These are phyloP conservation scores for Leptinotarsa peninsularis DNA, from an alignment of 2,888 invertebrate species.

Conservation along the genomic window DNA sequence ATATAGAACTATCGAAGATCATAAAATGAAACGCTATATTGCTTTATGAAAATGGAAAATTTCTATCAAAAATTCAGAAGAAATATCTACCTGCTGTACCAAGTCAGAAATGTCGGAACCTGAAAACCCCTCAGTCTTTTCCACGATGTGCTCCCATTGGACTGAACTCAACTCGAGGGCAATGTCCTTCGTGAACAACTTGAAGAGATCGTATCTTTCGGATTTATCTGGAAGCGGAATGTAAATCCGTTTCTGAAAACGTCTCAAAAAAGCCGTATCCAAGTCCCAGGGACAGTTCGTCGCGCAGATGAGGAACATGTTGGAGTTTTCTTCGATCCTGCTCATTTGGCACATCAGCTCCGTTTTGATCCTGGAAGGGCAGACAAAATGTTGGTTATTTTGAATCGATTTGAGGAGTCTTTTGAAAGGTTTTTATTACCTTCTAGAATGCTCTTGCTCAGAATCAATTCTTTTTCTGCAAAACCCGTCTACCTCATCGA, in stretches of 20 bases:
- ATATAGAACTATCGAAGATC: too few relatives aligned
- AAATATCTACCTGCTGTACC: slow-evolving; percentile 53
- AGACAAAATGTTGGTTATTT: slow-evolving; percentile 1
- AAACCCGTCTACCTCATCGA: slow-evolving; percentile 73
- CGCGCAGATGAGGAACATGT: slow-evolving; percentile 68
- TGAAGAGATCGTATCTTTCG: slow-evolving; percentile 59
- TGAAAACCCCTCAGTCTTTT: slow-evolving; percentile 69
- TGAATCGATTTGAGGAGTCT: background rate
- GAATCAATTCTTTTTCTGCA: slow-evolving; percentile 66
- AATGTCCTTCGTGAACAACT: slow-evolving; percentile 53
- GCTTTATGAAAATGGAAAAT: too few relatives aligned
- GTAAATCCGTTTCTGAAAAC: slow-evolving; percentile 71
- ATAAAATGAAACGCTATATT: too few relatives aligned
- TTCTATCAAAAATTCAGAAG: background rate
- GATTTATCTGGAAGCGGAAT: slow-evolving; percentile 67
- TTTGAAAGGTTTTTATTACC: slow-evolving; percentile 52
- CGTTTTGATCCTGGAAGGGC: slow-evolving; percentile 67
- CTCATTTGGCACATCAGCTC: slow-evolving; percentile 71
- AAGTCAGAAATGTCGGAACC: slow-evolving; percentile 70
- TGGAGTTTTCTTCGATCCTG: slow-evolving; percentile 56
- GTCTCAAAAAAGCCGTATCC: slow-evolving; percentile 70
- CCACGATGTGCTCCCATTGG: slow-evolving; percentile 54
- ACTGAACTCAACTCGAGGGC: slow-evolving; percentile 46
- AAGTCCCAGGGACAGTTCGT: slow-evolving; percentile 76
- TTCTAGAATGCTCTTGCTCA: slow-evolving; percentile 69